These are phyloP conservation scores for Grammomys surdaster DNA, from an alignment of 2,113 vertebrate genomes.

Conservation along the genomic window DNA sequence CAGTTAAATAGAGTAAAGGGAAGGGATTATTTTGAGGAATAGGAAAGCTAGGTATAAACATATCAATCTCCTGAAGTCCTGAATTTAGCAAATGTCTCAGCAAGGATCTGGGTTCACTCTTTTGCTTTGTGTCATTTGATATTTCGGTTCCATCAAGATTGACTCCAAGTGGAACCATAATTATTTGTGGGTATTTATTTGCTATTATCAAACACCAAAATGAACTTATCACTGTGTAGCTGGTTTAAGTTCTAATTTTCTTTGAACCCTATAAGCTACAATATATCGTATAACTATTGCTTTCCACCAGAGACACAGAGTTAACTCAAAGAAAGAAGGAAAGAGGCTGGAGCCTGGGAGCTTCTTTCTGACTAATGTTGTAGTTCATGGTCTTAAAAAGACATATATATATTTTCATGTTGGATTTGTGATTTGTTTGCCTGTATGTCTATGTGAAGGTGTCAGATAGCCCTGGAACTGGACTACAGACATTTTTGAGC, in stretches of 20 bases:
- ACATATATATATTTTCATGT: neutral
- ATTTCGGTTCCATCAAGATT: neutral
- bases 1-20: neutral
- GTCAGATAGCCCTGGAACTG: neutral
- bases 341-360: neutral
- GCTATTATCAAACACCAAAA: neutral
- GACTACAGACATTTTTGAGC: neutral
- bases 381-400: conserved; percentile 40
- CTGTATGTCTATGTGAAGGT: neutral
- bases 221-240: neutral
- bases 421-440: neutral
- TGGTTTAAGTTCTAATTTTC: conserved; percentile 34
- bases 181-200: neutral
- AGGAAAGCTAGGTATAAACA: neutral
- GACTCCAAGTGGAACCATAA: neutral
- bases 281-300: neutral
- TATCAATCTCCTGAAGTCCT: neutral
- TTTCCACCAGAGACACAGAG: neutral
- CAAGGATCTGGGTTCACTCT: neutral
- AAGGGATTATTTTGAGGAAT: neutral
- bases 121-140: neutral
- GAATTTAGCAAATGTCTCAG: neutral
- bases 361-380: neutral
- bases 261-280: conserved; percentile 48
- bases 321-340: neutral